Evolutionary conservation across 2,888 invertebrate genomes (phyloP).

Genomic region (Drosophila diplacantha): DNA sequence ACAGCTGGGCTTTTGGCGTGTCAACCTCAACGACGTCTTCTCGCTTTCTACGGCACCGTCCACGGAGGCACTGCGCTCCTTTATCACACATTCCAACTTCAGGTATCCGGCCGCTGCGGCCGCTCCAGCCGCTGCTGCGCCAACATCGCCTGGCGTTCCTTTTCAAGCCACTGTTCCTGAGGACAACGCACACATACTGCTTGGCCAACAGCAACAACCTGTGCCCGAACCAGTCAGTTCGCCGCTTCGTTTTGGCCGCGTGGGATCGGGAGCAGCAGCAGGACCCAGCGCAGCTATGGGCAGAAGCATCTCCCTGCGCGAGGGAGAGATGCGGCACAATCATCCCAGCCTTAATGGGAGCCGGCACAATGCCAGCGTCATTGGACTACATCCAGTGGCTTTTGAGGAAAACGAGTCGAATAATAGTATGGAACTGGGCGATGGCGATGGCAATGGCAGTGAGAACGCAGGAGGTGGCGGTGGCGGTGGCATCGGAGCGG

Average conservation of each 20-base stretch:
- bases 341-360: slow-evolving; percentile 26
- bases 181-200: slow-evolving; percentile 53
- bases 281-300: slow-evolving; percentile 45
- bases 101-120: slow-evolving; percentile 60
- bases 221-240: slow-evolving; percentile 15
- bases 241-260: slow-evolving; percentile 18
- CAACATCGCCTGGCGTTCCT: slow-evolving; percentile 3
- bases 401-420: slow-evolving; percentile 27
- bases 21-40: slow-evolving; percentile 73
- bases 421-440: slow-evolving; percentile 4
- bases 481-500: slow-evolving; percentile 4
- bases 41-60: slow-evolving; percentile 71
- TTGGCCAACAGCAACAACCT: slow-evolving; percentile 32
- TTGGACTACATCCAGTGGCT: slow-evolving; percentile 42
- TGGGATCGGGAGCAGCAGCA: background rate
- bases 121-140: slow-evolving; percentile 36
- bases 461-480: slow-evolving; percentile 21
- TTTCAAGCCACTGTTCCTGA: slow-evolving; percentile 20
- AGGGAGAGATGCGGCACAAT: slow-evolving; percentile 55
- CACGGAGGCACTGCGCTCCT: slow-evolving; percentile 71
- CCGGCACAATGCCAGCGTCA: slow-evolving; percentile 50
- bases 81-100: slow-evolving; percentile 69
- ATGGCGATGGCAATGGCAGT: slow-evolving; percentile 15
- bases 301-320: slow-evolving; percentile 58
- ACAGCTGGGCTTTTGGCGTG: slow-evolving; percentile 68